Base-by-base conservation (phyloP, 2,113 vertebrate species). In the Smithornis capensis region DNA sequence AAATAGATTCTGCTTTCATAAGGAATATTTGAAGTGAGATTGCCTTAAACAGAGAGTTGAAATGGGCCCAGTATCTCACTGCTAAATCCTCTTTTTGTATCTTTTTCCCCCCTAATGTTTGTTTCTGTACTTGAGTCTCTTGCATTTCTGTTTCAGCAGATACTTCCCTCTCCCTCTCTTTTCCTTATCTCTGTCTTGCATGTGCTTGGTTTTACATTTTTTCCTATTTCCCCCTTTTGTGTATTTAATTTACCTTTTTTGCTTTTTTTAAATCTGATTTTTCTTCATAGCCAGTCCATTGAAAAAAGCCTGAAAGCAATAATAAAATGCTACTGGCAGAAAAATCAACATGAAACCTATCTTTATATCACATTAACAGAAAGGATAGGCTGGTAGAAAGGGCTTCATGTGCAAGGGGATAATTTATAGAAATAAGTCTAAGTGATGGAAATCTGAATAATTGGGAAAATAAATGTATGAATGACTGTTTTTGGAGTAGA, bases 111-210 rank as follows among this genome's bases (percentile, higher is more conserved):
- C 19, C 10, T 21, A 35, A 40, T 71, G 37, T 94, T 95, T 91
- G 73, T 84, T 89, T 78, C 60, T 87, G 21, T 83, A 53, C 35
- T 93, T 1, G 24, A 80, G n/a, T 63, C 65, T 94, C 80, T 45
- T 6, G 19, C 18, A 52, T 86, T 95, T 85, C 75, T 91, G n/a
- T 80, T 93, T 19, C 52, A 67, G 82, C 57, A 83, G 55, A 74
- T 53, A 23, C 35, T 62, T 79, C 38, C 29, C 33, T 85, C 57
- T 79, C 67, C 79, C 47, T 95, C 6, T 76, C 77, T 94, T 95
- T 86, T 90, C 82, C 87, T 97, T 95, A 91, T 94, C 81, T 96
- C 71, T 59, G 40, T 74, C 50, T 87, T 88, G 89, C 95, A 92
- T 6, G 55, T 88, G 70, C 59, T 95, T 94, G 74, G 65, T 90